Conservation (phyloP, 2,888 invertebrate genomes). For the Lasius platythorax region DNA sequence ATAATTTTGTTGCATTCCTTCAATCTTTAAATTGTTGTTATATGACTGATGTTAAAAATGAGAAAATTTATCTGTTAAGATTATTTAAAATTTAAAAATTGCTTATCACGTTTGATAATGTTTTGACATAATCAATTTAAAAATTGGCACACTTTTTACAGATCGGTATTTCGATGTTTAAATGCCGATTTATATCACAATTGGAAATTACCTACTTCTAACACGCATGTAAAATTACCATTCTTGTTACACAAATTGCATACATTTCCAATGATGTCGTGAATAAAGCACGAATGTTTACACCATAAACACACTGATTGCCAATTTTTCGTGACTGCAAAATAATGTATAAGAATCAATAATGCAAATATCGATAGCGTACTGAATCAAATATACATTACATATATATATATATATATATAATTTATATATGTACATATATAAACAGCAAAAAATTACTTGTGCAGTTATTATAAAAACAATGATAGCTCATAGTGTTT, state of each 20-base stretch:
- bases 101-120: slow-evolving; percentile 33
- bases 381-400: not conserved
- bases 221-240: slow-evolving; percentile 36
- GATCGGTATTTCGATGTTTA: slow-evolving; percentile 22
- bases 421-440: not conserved
- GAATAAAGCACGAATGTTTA: slow-evolving; percentile 26
- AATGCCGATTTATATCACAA: slow-evolving; percentile 49
- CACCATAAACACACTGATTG: slow-evolving; percentile 7
- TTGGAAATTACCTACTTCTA: slow-evolving; percentile 35
- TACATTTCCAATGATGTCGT: slow-evolving; percentile 25
- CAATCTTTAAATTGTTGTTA: not conserved
- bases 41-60: not conserved
- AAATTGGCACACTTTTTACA: slow-evolving; percentile 8
- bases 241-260: slow-evolving; percentile 16
- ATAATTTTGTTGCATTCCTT: not conserved
- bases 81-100: not conserved
- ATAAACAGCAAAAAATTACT: not conserved
- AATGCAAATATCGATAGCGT: not conserved
- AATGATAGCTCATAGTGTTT: not conserved
- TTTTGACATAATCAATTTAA: slow-evolving; percentile 17
- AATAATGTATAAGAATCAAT: slow-evolving; percentile 25
- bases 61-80: not conserved
- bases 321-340: slow-evolving; percentile 30
- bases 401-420: no score
- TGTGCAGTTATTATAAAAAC: not conserved